Base-by-base conservation (phyloP, 2,888 invertebrate genomes). In the Hypsopygia costalis region DNA sequence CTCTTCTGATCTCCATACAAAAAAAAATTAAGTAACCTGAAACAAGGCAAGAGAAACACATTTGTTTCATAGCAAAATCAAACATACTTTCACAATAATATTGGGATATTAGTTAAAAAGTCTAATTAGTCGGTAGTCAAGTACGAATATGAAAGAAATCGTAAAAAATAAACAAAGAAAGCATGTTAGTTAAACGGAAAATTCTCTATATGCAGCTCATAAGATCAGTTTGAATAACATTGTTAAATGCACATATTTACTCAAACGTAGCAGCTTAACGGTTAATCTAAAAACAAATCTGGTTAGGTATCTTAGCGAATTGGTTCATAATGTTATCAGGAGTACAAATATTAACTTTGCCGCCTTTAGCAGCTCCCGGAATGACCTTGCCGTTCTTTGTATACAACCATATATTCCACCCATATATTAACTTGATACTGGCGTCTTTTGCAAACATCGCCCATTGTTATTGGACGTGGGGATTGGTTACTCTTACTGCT, bases 321-420 rank as follows among this genome's bases (percentile, higher is more conserved):
- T 81, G 81, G 85, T 85, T 78, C 78, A 81, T 73, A 85, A 76
- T 79, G 81, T 86, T 87, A 87, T 88, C 86, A 72, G 71, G 41
- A 62, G 56, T 58, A 69, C 76, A 86, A 86, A 88, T 86, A 86
- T 87, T 87, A 66, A 73, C 72, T 52, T 47, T 68, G 71, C 69
- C 69, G 74, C 73, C 78, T 77, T 77, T 75, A 74, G 69, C 62
- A 69, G 78, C 78, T 74, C 52, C 71, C 52, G 31, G 36, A 49
- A 43, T 71, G 81, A 70, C 83, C 85, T 85, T 81, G 83, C 57
- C 45, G 52, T 46, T 52, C 61, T 31, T 33, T 38, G 40, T 57
- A 57, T 51, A 62, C 58, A 69, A 63, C 70, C 68, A 68, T 75
- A 78, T 68, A 16, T 16, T 16, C 16, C 16, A 16, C 6, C 25